Evolutionary conservation across 2,888 invertebrate species (phyloP), one percentile per base, ranked within the genome.

Genomic region (Philereme transversata): DNA sequence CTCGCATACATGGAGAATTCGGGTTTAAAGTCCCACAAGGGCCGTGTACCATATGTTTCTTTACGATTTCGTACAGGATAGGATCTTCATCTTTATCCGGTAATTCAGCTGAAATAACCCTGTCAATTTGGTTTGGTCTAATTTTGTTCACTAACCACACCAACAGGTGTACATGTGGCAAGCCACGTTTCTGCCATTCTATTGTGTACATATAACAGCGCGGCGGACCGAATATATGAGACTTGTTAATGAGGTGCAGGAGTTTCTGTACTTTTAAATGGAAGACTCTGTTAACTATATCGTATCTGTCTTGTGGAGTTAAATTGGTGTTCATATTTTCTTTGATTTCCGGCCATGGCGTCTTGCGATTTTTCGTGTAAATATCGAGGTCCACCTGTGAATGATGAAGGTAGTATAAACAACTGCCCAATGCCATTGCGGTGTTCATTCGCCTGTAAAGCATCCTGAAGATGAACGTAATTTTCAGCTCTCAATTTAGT

Each of bases 1-100:
- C 52, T 49, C 58, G 45, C 70, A 72, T 71, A 40, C 70, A 72
- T 1, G 69, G 68, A 7, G 71, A 55, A 5, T 59, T 57, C 2
- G 4, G 4, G 36, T 71, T 69, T 2, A 66, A 45, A 36, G 56
- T 10, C 4, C 70, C 71, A 33, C 69, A 71, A 35, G 70, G 71
- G 4, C 70, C 71, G 53, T 74, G 74, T 4, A 72, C 58, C 71
- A 74, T 72, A 33, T 71, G 51, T 10, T 34, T 64, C 10, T 51
- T 69, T 5, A 72, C 60, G 22, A 71, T 62, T 0, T 22, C 22
- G 22, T 22, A 22, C 22, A 22, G 22, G 22, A 22, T 22, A 22
- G 22, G 22, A 22, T 22, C 3, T 22, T 22, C 22, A 22, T 22
- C 22, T 22, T 22, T 22, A 22, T 22, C 22, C 22, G 22, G 22